Base-by-base conservation (phyloP, 37 sponge, comb jelly and placozoan species). In the Cladorhizidae sp. region DNA sequence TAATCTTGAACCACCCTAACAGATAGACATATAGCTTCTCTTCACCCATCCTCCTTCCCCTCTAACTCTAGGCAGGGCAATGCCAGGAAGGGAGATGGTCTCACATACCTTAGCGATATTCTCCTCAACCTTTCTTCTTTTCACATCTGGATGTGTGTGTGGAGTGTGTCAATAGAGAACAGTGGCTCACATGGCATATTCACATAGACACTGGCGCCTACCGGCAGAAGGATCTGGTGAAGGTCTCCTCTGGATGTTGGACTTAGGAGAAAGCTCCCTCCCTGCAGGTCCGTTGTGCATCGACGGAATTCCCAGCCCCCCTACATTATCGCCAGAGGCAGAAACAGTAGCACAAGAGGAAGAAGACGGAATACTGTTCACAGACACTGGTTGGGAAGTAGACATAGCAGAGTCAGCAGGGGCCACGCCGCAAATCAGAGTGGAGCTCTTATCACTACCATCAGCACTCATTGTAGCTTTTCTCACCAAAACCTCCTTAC, bases 41-140 rank as follows among this genome's bases (percentile, higher is more conserved):
- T n/a, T n/a, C n/a, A n/a, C n/a, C n/a, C n/a, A n/a, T n/a, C n/a
- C n/a, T n/a, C n/a, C n/a, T n/a, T n/a, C n/a, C 39, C 3, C 69
- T 23, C 5, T 3, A 72, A 17, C 9, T 45, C 9, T 2, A 39
- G 17, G n/a, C 2, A 3, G 3, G 11, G 40, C 43, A 40, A 17
- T 15, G 5, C 36, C 72, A 9, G 9, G 40, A 14, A 42, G 23
- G 14, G 2, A 72, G 11, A 17, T 43, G 40, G n/a, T 25, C 64
- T 31, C 67, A 43, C 80, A 73, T 62, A 63, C 58, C 50, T 62
- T 76, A 56, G 18, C 59, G 31, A 41, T 41, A 43, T 43, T 61
- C 14, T 85, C 86, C 5, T 76, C 86, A 31, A 85, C 35, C 64
- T 85, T 85, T 29, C 86, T 54, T 36, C 79, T 77, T 40, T 85